Base-by-base conservation (phyloP, 1,140 invertebrate species). In the Phenacoccus solenopsis region DNA sequence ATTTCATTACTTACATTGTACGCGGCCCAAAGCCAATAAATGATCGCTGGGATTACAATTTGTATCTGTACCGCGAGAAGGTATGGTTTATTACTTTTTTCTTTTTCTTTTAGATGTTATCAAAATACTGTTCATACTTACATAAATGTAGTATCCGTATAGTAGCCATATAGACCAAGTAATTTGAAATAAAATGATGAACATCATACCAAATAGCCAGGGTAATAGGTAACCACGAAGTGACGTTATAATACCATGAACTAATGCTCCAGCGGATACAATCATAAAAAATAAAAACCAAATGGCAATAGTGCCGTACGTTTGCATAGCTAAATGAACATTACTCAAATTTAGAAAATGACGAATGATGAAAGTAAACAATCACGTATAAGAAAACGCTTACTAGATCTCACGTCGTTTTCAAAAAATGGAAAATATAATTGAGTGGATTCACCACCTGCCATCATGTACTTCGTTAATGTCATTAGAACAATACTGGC, bases 71-170 rank as follows among this genome's bases (percentile, higher is more conserved):
- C 22, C 20, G 16, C 10, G 10, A 10, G n/a, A 1, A 68, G 4
- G 22, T 30, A 25, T 67, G 5, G 16, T n/a, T n/a, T n/a, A n/a
- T n/a, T 4, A 57, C 13, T 57, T 67, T 67, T 27, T 67, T 24
- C n/a, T 13, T 27, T 16, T 30, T 30, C n/a, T 1, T 24, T 16
- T 12, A 59, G 4, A 7, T 27, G 20, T 61, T 70, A 28, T 56
- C 10, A 32, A 68, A 70, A 61, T 28, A 61, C 30, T 20, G 5
- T 38, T 38, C 27, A 2, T 24, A 70, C 28, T 56, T 68, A 83
- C 89, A 89, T 80, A 94, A 90, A 81, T 93, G 93, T 78, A 93
- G 93, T 94, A 94, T 57, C 90, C 90, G 69, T 88, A 88, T 49
- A 93, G 78, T 0, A 93, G 80, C 90, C 90, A 93, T 21, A 93